phyloP scores from a whole-genome alignment of 2,113 vertebrate genomes.

The Phaetusa simplex region DNA sequence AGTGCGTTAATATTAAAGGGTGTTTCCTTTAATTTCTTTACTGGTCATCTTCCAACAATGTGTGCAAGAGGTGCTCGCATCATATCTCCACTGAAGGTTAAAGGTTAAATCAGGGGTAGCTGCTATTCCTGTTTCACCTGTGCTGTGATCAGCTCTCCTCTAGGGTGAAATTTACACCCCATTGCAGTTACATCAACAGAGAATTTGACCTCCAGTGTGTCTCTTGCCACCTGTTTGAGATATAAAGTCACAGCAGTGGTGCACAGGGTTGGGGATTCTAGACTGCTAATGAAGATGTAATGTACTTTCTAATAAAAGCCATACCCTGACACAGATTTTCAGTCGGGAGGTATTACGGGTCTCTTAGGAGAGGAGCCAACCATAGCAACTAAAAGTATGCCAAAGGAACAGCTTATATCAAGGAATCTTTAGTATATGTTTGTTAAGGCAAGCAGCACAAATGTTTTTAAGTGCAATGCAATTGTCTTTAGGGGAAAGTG shows the following conservation, averaged over 20 bases:
- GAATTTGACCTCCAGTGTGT: not conserved
- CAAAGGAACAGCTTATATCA: not conserved
- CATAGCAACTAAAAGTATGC: not conserved
- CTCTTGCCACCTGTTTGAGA: not conserved
- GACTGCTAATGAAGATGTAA: not conserved
- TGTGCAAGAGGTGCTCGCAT: not conserved
- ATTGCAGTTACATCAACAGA: not conserved
- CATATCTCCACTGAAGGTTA: not conserved
- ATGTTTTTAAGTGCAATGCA: not conserved
- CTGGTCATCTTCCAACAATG: not conserved
- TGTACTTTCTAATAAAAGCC: not conserved
- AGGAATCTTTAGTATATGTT: not conserved
- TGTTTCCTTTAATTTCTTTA: not conserved
- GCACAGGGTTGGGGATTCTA: not conserved
- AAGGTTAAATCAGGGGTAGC: not conserved
- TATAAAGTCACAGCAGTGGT: not conserved
- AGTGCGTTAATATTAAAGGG: not conserved
- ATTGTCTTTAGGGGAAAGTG: not conserved
- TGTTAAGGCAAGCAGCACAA: slow-evolving; percentile 12
- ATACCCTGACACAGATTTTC: not conserved
- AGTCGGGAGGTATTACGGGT: not conserved
- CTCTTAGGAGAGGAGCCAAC: not conserved
- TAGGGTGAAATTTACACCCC: not conserved
- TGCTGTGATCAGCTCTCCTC: not conserved
- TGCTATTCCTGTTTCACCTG: not conserved